Evolutionary conservation across 2,113 vertebrate species (phyloP).

Genomic region (Oreochromis spilurus): DNA sequence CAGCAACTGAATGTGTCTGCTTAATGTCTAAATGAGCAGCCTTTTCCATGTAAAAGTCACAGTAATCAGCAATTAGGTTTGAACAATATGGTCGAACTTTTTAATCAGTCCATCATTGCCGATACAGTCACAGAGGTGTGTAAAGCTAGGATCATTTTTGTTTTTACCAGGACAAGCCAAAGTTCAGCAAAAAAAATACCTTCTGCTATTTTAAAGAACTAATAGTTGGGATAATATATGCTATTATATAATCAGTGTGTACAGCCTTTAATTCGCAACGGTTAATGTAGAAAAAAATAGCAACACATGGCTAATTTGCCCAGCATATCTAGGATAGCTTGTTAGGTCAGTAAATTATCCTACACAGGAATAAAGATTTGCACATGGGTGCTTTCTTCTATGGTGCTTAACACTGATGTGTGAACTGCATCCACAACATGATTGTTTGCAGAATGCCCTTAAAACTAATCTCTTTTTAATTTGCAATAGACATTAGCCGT

Average conservation of each 20-base stretch:
- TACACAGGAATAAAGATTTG: neutral
- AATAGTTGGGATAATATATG: neutral
- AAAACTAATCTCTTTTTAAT: neutral
- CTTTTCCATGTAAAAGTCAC: neutral
- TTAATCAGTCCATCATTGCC: neutral
- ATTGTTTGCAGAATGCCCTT: neutral
- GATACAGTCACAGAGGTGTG: neutral
- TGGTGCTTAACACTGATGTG: neutral
- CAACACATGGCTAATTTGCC: neutral
- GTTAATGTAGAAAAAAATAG: neutral
- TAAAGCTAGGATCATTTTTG: neutral
- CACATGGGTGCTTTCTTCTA: neutral
- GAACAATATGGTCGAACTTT: neutral
- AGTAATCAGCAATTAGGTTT: neutral
- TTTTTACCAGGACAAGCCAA: neutral
- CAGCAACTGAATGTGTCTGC: neutral
- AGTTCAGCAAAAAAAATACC: neutral
- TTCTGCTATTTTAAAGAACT: neutral
- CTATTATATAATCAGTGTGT: neutral
- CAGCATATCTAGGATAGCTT: neutral
- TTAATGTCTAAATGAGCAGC: neutral
- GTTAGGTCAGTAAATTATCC: neutral
- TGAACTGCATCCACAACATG: neutral
- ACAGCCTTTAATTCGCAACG: rapidly evolving
- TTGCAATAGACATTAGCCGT: neutral